These are phyloP conservation scores for Suncus etruscus DNA, from an alignment of 2,113 vertebrate genomes.

Conservation along the genomic window DNA sequence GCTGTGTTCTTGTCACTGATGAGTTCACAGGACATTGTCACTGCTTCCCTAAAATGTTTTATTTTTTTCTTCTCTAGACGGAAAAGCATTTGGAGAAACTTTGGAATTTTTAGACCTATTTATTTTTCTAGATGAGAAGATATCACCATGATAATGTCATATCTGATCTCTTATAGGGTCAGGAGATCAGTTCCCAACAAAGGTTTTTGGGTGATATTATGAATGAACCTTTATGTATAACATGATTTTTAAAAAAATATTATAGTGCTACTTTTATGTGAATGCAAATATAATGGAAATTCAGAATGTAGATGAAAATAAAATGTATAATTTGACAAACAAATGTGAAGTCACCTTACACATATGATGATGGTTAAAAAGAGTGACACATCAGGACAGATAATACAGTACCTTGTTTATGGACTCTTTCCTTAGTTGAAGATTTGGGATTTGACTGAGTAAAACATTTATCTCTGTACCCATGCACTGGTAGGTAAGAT, in stretches of 20 bases:
- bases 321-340: slow-evolving; percentile 63
- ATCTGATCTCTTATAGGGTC: slow-evolving; percentile 3
- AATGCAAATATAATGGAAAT: slow-evolving; percentile 58
- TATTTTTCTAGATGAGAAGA: too few species aligned
- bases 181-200: slow-evolving; percentile 45
- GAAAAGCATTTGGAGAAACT: slow-evolving; percentile 46
- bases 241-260: slow-evolving; percentile 30
- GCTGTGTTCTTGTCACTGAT: slow-evolving; percentile 25
- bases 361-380: slow-evolving; percentile 78
- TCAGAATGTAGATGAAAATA: slow-evolving; percentile 66
- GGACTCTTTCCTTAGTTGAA: slow-evolving; percentile 93
- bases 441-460: slow-evolving; percentile 96
- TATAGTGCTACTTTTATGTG: slow-evolving; percentile 36
- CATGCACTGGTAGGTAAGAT: slow-evolving; percentile 94
- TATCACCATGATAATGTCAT: not conserved
- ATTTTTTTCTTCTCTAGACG: slow-evolving; percentile 36
- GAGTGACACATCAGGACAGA: slow-evolving; percentile 81
- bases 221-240: slow-evolving; percentile 44
- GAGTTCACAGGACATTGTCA: slow-evolving; percentile 37
- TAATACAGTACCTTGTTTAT: slow-evolving; percentile 94
- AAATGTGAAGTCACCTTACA: slow-evolving; percentile 62
- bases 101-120: not conserved
- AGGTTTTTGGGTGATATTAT: slow-evolving; percentile 57
- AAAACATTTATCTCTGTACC: slow-evolving; percentile 97
- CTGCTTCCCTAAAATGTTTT: not conserved